Evolutionary conservation across 2,797 vertebrate species (phyloP).

Genomic region (Coluber constrictor): DNA sequence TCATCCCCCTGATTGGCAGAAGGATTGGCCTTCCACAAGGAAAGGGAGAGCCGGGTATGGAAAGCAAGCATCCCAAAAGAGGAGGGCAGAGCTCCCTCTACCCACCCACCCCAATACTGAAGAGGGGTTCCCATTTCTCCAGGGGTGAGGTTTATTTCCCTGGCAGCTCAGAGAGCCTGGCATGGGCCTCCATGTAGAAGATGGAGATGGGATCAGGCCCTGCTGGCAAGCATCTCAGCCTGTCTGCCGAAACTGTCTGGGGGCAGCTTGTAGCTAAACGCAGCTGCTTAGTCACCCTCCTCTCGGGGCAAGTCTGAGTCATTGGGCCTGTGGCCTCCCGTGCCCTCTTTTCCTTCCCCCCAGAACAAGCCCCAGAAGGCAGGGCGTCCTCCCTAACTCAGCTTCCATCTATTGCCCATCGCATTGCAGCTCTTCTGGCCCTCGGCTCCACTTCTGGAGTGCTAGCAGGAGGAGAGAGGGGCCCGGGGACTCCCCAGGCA

Average conservation of each 20-base stretch:
- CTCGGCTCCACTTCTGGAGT: not conserved
- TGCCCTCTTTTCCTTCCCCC: not conserved
- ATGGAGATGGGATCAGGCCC: not conserved
- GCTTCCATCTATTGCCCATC: not conserved
- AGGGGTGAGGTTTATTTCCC: not conserved
- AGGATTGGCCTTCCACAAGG: not conserved
- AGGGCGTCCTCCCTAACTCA: not conserved
- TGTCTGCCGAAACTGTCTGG: not conserved
- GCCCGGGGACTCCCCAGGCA: not conserved
- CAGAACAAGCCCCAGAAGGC: not conserved
- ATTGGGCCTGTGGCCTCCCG: not conserved
- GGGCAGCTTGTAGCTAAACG: not conserved
- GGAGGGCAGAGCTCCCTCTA: not conserved
- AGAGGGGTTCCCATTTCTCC: not conserved
- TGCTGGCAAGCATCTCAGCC: not conserved
- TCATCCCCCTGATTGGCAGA: not conserved
- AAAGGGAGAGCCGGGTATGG: not conserved
- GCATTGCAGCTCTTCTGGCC: not conserved
- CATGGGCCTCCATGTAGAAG: not conserved
- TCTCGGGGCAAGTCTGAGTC: not conserved
- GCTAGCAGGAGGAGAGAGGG: not conserved
- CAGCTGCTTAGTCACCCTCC: not conserved
- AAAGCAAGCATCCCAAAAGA: not conserved
- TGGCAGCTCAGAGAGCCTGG: not conserved
- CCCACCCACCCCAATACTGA: fast-evolving